These are phyloP conservation scores for Zootoca vivipara DNA, from an alignment of 2,113 vertebrate species.

Conservation along the genomic window DNA sequence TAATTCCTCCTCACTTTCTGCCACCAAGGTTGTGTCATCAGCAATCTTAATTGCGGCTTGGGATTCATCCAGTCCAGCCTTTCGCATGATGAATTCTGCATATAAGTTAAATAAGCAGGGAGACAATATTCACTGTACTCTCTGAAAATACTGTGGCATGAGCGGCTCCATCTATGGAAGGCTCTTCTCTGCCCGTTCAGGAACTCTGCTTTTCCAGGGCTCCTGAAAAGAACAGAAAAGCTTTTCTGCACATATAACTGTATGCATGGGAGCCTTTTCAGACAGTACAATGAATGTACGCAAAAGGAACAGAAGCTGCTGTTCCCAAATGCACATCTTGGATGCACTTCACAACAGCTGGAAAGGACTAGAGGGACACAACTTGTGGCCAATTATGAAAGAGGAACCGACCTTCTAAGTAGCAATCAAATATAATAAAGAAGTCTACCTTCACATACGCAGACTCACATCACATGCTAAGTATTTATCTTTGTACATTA, in stretches of 20 bases:
- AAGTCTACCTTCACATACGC: no score
- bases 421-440: neutral
- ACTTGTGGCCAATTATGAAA: neutral
- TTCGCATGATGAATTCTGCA: no score
- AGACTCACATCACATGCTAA: neutral
- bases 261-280: neutral
- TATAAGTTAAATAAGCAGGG: no score
- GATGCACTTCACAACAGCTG: neutral
- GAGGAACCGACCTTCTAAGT: neutral
- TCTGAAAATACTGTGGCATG: neutral
- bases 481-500: neutral
- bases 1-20: no score
- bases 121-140: neutral
- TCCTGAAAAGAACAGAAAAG: neutral
- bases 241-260: neutral
- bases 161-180: neutral
- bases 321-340: neutral
- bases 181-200: neutral
- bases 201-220: neutral
- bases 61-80: no score
- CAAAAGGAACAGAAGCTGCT: neutral
- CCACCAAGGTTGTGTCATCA: no score
- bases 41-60: no score
- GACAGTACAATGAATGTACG: neutral
- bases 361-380: neutral